Percentiles rank a stretch among this genome's conserved stretches.
phyloP scores from a whole-genome alignment of 2,797 vertebrate species.

The Rhinogobio ventralis region DNA sequence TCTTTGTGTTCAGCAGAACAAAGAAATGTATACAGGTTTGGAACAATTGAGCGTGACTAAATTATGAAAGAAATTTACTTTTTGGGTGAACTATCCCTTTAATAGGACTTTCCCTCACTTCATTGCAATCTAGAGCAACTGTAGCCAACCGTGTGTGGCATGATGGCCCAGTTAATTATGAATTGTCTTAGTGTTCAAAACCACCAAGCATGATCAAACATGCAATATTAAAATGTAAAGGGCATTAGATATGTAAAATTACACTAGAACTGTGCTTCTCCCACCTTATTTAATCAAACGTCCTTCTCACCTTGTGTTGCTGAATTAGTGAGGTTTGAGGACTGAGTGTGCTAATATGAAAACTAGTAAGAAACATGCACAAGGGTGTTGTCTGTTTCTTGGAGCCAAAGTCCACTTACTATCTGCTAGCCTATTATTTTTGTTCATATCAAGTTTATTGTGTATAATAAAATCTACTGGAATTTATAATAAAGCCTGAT shows the following conservation, averaged over 20 bases:
- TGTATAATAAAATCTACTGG: not conserved
- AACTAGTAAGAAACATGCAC: not conserved
- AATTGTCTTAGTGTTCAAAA: not conserved
- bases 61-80: no score
- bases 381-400: constrained; percentile 39
- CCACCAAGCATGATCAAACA: not conserved
- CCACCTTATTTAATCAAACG: constrained; percentile 17
- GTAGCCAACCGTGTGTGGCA: not conserved
- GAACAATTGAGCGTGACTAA: no score
- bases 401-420: constrained; percentile 34
- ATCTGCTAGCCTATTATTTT: constrained; percentile 15
- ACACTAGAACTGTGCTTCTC: not conserved
- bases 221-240: not conserved
- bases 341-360: not conserved
- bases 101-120: not conserved
- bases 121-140: not conserved
- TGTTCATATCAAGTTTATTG: constrained; percentile 28
- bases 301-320: constrained; percentile 44
- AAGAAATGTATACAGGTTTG: no score
- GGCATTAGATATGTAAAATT: not conserved
- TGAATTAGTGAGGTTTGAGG: constrained; percentile 4
- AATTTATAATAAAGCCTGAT: not conserved
- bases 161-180: constrained; percentile 13
- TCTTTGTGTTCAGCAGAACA: no score
- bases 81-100: no score